phyloP scores from a whole-genome alignment of 1,140 invertebrate species.

The Bemisia tabaci region DNA sequence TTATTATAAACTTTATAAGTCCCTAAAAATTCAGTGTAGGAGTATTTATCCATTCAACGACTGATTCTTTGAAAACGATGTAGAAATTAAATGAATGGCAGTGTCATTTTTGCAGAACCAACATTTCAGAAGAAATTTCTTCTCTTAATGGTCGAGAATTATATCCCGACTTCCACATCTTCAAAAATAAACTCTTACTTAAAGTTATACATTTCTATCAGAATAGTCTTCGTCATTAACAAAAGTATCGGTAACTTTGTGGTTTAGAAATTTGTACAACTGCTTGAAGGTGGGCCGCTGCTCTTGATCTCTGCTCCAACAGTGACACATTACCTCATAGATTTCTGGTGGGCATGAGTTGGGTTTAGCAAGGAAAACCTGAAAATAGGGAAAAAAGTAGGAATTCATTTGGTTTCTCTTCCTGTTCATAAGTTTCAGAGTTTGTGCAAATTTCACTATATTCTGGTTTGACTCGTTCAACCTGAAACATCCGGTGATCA shows the following conservation, averaged over 20 bases:
- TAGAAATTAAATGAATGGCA: too few species aligned
- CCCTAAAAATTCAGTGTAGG: too few species aligned
- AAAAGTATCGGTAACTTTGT: constrained; percentile 20
- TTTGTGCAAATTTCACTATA: background rate
- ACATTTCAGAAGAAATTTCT: too few species aligned
- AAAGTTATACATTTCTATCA: background rate
- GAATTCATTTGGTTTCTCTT: background rate
- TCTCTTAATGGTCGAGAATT: too few species aligned
- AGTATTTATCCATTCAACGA: too few species aligned
- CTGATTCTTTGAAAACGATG: too few species aligned
- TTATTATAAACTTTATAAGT: too few species aligned
- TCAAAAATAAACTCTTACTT: background rate
- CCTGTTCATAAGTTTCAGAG: too few species aligned
- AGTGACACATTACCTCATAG: constrained; percentile 63
- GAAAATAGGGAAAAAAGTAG: constrained; percentile 21
- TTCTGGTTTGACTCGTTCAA: background rate
- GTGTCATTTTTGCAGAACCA: too few species aligned
- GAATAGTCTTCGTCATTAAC: background rate
- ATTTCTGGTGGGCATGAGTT: constrained; percentile 57
- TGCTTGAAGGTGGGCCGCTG: constrained; percentile 58
- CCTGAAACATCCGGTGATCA: background rate
- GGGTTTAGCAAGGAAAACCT: constrained; percentile 50
- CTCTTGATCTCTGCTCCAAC: constrained; percentile 54
- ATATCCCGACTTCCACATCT: too few species aligned
- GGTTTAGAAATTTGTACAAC: constrained; percentile 59